phyloP scores from a whole-genome alignment of 2,113 vertebrate genomes.

The Actenoides hombroni region DNA sequence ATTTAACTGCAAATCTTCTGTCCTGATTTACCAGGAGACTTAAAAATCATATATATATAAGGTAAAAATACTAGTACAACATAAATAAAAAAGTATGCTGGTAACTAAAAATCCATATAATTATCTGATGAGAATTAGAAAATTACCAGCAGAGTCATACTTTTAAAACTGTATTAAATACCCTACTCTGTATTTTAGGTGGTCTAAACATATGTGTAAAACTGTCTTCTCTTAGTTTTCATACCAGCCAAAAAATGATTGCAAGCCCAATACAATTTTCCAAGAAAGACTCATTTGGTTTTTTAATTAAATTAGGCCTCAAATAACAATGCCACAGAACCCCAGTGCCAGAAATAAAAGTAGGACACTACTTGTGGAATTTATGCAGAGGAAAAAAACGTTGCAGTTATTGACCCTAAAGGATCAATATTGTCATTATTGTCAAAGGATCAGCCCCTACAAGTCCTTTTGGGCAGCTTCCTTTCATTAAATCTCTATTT shows the following conservation, averaged over 20 bases:
- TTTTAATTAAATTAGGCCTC: neutral
- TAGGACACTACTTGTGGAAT: neutral
- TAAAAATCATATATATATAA: neutral
- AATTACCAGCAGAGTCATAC: neutral
- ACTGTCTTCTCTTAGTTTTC: neutral
- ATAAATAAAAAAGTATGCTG: neutral
- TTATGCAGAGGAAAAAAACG: neutral
- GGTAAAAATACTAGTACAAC: neutral
- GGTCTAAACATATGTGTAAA: neutral
- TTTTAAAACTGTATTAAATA: neutral
- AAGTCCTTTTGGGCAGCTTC: neutral
- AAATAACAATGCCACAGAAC: neutral
- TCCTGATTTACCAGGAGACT: neutral
- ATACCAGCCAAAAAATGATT: neutral
- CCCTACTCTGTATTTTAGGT: neutral
- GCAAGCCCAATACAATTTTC: neutral
- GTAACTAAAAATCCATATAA: neutral
- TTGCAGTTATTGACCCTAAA: neutral
- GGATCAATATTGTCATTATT: neutral
- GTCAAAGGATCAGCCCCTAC: neutral
- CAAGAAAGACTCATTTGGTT: neutral
- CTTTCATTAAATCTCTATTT: neutral
- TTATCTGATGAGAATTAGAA: neutral
- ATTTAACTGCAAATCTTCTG: neutral
- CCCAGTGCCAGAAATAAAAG: neutral